These are phyloP conservation scores for Ispidina lecontei DNA, from an alignment of 2,797 vertebrate species.

Conservation along the genomic window DNA sequence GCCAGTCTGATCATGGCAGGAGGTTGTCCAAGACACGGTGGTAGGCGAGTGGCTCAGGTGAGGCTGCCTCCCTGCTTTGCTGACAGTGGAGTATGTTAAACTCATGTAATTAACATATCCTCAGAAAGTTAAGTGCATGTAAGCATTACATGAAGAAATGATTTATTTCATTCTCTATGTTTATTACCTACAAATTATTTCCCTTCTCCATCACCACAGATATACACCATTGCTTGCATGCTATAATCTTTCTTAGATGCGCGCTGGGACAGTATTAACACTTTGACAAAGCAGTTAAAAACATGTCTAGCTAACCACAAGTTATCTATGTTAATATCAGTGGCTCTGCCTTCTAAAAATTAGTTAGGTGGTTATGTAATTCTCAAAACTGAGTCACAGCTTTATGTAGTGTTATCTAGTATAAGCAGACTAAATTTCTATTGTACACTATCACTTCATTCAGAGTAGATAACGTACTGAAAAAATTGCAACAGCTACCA, in stretches of 20 bases:
- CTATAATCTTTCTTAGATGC: not conserved
- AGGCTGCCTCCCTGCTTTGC: not conserved
- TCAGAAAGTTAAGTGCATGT: not conserved
- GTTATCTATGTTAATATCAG: not conserved
- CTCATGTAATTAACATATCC: not conserved
- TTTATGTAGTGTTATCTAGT: not conserved
- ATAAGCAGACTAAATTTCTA: not conserved
- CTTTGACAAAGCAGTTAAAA: not conserved
- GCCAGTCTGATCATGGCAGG: not conserved
- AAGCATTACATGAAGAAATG: not conserved
- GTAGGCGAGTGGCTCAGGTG: rapidly evolving
- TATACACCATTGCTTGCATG: not conserved
- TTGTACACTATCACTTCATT: not conserved
- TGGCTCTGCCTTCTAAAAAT: not conserved
- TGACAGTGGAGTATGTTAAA: not conserved
- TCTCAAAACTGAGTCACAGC: not conserved
- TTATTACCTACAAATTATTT: not conserved
- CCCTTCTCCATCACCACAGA: too few relatives aligned
- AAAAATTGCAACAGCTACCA: not conserved
- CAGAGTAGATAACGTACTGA: not conserved
- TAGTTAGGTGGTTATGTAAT: not conserved
- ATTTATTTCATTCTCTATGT: not conserved
- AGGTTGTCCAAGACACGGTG: too few relatives aligned
- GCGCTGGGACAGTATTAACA: rapidly evolving
- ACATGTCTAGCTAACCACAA: not conserved